Base-by-base conservation (phyloP, 2,797 vertebrate species). In the Allobates femoralis region DNA sequence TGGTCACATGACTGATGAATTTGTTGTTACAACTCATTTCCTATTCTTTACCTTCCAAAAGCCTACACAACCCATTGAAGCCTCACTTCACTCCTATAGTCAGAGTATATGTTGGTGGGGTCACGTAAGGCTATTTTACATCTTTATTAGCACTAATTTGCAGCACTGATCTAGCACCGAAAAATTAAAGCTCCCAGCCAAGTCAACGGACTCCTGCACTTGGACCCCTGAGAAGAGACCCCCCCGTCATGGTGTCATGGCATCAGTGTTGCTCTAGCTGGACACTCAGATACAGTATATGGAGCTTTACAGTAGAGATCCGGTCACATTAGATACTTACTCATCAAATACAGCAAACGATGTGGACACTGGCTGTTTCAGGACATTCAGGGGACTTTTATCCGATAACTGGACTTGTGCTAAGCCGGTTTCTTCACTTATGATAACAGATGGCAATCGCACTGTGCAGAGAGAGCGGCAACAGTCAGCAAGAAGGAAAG, bases 291-390 rank as follows among this genome's bases (percentile, higher is more conserved):
- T n/a, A n/a, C n/a, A 6, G 4, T 60, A n/a, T n/a, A 23, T n/a
- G 56, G 1, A 60, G n/a, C 3, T 28, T 28, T 62, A 3, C 11
- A 28, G 60, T 3, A 15, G 60, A 15, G n/a, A 12, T 62, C 1
- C 60, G 26, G 60, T 26, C n/a, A 1, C 12, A 28, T 8, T 21
- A 8, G 85, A 75, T 0, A 95, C 96, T 95, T 95, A 99, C 98
- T 97, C 94, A 87, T 99, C 97, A 73, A 99, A 98, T 86, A 99
- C 50, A 26, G 95, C 96, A 92, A 99, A 99, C 0, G 98, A 97
- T 1, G 97, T 95, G n/a, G 95, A 93, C 28, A 98, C 92, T 0
- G 98, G 97, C 89, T 97, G 95, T 86, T 94, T 96, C 91, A 91
- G 94, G 87, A 99, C 92, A 28, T 91, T 91, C 89, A 99, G 91